Evolutionary conservation across 2,113 vertebrate genomes (phyloP).

Genomic region (Vireo altiloquus): DNA sequence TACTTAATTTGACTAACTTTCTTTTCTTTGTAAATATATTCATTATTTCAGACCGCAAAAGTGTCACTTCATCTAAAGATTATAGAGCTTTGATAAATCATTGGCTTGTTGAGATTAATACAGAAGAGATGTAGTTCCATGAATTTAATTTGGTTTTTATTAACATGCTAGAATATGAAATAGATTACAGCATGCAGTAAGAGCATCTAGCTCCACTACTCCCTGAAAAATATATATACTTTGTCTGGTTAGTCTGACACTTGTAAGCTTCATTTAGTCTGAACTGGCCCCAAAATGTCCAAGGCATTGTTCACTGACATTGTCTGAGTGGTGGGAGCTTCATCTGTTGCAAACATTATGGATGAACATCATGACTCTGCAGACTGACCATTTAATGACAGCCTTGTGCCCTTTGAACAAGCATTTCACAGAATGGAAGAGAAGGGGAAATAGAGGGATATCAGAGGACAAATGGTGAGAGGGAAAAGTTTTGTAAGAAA

Average conservation of each 20-base stretch:
- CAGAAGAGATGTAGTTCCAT: background rate
- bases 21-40: background rate
- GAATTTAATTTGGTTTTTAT: background rate
- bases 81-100: background rate
- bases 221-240: background rate
- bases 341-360: background rate
- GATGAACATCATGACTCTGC: background rate
- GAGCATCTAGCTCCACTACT: background rate
- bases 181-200: background rate
- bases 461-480: background rate
- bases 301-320: fast-evolving
- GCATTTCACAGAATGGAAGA: background rate
- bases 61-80: background rate
- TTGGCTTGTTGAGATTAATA: background rate
- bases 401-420: background rate
- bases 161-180: background rate
- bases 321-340: background rate
- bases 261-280: background rate
- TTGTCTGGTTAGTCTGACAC: background rate
- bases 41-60: background rate
- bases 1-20: background rate
- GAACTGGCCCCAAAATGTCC: background rate
- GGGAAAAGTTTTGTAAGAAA: background rate
- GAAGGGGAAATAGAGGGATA: background rate
- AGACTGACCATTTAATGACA: background rate